phyloP scores from a whole-genome alignment of 2,888 invertebrate genomes.

The Thecocarcelia acutangulata region DNA sequence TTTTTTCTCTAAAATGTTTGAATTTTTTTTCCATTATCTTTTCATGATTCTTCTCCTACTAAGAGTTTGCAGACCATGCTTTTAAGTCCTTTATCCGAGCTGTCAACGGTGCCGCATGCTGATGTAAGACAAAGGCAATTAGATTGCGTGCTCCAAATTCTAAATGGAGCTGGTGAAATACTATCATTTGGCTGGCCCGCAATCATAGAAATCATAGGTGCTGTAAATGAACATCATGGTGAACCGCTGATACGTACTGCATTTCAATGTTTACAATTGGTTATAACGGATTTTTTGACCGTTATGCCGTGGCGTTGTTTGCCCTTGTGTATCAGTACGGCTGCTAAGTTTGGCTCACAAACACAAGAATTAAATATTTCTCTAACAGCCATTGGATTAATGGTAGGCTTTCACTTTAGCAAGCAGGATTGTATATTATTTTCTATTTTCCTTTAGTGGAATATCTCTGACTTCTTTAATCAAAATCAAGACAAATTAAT shows the following conservation, averaged over 20 bases:
- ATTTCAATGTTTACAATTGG: constrained; percentile 97
- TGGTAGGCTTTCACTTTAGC: constrained; percentile 84
- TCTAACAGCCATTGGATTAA: constrained; percentile 96
- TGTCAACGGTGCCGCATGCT: constrained; percentile 93
- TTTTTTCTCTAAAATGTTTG: too few species aligned
- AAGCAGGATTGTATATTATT: background rate
- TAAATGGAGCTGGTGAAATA: constrained; percentile 96
- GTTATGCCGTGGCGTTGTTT: constrained; percentile 96
- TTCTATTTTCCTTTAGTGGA: constrained; percentile 89
- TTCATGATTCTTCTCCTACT: constrained; percentile 8
- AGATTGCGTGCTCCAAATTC: constrained; percentile 95
- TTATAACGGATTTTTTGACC: constrained; percentile 96
- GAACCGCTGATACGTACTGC: constrained; percentile 95
- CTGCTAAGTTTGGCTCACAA: constrained; percentile 97
- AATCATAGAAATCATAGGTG: constrained; percentile 96
- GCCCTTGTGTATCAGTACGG: constrained; percentile 94
- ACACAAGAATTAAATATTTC: constrained; percentile 98
- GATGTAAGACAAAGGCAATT: constrained; percentile 97
- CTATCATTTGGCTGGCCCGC: constrained; percentile 97
- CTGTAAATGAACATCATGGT: constrained; percentile 95
- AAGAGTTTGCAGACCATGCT: constrained; percentile 92
- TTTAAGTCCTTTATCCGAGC: constrained; percentile 93
- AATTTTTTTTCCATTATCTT: background rate
- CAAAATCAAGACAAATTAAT: constrained; percentile 94
- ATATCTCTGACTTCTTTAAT: constrained; percentile 98